Evolutionary conservation across 2,888 invertebrate genomes (phyloP), one percentile per base, ranked within the genome.

Genomic region (Drosophila anomalata): DNA sequence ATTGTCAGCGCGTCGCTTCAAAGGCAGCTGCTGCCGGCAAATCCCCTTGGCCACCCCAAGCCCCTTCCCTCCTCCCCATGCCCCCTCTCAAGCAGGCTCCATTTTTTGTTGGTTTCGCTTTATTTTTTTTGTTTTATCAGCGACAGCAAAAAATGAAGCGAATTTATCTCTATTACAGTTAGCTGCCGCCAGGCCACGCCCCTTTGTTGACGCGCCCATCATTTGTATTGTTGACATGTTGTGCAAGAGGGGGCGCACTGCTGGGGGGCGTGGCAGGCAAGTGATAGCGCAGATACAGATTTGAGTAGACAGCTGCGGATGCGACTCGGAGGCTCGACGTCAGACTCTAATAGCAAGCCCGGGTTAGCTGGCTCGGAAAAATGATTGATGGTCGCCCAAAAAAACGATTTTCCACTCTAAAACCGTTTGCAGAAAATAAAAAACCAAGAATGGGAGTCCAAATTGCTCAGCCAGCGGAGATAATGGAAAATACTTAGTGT

Each of bases 121-220:
- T 46, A 48, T 17, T 41, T 71, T 48, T 48, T 50, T 44, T 54
- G 51, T 57, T 56, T 87, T 81, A 87, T 84, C 87, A 70, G 73
- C 17, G 58, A 70, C 57, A 55, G 48, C 74, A 86, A 85, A 84
- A 85, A 85, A 86, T 86, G 86, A 81, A 67, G 76, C 78, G 79
- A 81, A 85, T 86, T 85, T 86, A 85, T 85, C 87, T 85, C 84
- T 84, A 86, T 85, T 85, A 85, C 87, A 79, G 84, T 76, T 86
- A 84, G 81, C 79, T 78, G 78, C 31, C 51, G 75, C 56, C 52
- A 12, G 52, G 67, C 62, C 83, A 82, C 82, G 80, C 83, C 82
- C 77, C 58, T 62, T 63, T 53, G 50, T 59, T 57, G 54, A 65
- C 68, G 80, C 77, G 78, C 82, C 86, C 86, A 86, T 83, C 82